phyloP scores from a whole-genome alignment of 1,140 invertebrate species.

The Sarcophaga bullata region DNA sequence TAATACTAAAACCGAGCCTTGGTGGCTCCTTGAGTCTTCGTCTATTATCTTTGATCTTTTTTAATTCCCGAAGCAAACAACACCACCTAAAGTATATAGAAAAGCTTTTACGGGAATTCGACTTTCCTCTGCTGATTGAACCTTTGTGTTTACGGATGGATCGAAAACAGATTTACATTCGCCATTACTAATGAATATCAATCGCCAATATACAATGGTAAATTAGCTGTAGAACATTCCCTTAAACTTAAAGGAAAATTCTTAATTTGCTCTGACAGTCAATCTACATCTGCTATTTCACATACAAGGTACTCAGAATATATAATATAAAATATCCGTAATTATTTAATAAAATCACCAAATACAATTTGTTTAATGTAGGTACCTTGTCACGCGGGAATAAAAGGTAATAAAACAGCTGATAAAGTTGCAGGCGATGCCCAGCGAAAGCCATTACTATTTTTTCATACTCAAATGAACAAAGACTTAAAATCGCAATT shows the following conservation, averaged over 20 bases:
- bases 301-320: neutral
- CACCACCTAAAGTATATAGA: neutral
- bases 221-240: neutral
- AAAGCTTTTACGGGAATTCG: too few relatives aligned
- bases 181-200: neutral
- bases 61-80: too few relatives aligned
- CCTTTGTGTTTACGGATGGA: too few relatives aligned
- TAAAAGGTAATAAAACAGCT: too few relatives aligned
- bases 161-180: too few relatives aligned
- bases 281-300: neutral
- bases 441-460: neutral
- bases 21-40: neutral
- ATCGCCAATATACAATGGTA: neutral
- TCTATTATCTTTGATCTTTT: neutral
- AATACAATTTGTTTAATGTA: neutral
- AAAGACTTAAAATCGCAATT: neutral
- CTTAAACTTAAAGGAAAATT: too few relatives aligned
- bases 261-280: neutral
- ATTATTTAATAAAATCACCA: neutral
- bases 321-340: too few relatives aligned
- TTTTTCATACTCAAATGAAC: neutral
- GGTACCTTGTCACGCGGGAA: neutral
- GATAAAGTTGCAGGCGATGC: too few relatives aligned
- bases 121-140: too few relatives aligned
- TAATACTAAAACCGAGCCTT: neutral